A percentile compares a stretch with the other conserved stretches of the same genome.
Conservation (phyloP, 2,113 vertebrate genomes). For the Numida meleagris region DNA sequence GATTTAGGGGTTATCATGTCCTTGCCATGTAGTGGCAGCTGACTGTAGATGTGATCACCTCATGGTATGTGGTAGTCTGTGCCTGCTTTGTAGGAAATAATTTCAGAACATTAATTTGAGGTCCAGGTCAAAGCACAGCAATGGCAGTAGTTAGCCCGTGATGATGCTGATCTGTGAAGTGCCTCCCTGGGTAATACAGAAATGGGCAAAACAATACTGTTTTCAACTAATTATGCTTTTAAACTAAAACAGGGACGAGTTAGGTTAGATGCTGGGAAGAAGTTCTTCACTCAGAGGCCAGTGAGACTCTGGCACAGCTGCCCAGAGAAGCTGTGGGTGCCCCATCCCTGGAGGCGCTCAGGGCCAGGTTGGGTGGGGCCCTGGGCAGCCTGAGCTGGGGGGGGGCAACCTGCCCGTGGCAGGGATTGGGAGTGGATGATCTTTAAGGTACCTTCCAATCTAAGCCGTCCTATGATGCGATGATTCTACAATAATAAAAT, state of each 20-base stretch:
- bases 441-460: not conserved
- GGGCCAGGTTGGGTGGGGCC: not conserved
- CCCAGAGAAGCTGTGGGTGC: not conserved
- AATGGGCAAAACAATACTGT: not conserved
- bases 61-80: not conserved
- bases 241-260: not conserved
- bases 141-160: not conserved
- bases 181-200: accelerated
- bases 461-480: not conserved
- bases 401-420: not conserved
- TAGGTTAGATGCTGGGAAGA: not conserved
- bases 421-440: not conserved
- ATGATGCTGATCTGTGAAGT: accelerated
- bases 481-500: not conserved
- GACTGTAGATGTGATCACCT: not conserved
- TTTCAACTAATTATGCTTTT: not conserved
- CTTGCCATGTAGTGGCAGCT: not conserved
- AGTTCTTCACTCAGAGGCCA: not conserved
- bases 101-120: not conserved
- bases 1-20: not conserved
- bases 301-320: not conserved
- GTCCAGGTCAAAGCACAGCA: not conserved
- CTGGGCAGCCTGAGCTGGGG: not conserved
- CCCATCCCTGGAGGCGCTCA: not conserved
- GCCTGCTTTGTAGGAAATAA: not conserved